Evolutionary conservation across 2,888 invertebrate genomes (phyloP).

Genomic region (Heliothis peltigera): DNA sequence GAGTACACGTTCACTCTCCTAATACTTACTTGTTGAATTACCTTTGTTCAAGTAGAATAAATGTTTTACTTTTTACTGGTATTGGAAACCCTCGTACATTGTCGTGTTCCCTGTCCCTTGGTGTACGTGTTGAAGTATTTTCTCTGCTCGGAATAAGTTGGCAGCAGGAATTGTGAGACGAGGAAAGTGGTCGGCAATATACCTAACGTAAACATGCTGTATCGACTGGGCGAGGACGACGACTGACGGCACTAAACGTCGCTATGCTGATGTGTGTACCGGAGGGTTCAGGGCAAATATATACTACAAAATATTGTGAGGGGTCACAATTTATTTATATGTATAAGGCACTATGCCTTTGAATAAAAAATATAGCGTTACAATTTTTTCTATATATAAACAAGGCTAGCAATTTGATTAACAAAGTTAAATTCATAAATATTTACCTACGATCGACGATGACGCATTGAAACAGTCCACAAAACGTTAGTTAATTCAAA

Average conservation of each 20-base stretch:
- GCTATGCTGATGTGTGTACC: constrained; percentile 32
- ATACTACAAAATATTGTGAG: constrained; percentile 12
- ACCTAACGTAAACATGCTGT: constrained; percentile 55
- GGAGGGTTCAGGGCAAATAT: constrained; percentile 23
- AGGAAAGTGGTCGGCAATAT: constrained; percentile 46
- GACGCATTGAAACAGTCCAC: not conserved
- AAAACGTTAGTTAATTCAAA: constrained; percentile 26
- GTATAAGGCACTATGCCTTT: not conserved
- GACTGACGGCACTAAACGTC: constrained; percentile 36
- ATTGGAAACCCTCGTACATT: constrained; percentile 56
- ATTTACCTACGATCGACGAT: not conserved
- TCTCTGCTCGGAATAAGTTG: constrained; percentile 39
- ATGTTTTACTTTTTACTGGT: constrained; percentile 63
- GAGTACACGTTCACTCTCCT: constrained; percentile 73
- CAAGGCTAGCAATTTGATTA: not conserved
- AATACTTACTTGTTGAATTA: constrained; percentile 84
- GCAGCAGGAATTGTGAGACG: constrained; percentile 33
- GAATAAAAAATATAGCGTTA: not conserved
- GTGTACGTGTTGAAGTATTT: constrained; percentile 55
- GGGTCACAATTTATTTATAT: constrained; percentile 35
- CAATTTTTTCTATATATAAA: not conserved
- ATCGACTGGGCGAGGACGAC: constrained; percentile 42
- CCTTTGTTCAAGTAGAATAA: constrained; percentile 70
- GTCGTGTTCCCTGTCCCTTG: constrained; percentile 51
- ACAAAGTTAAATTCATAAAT: not conserved